These are phyloP conservation scores for Zelleria hepariella DNA, from an alignment of 2,888 invertebrate species.

Conservation along the genomic window DNA sequence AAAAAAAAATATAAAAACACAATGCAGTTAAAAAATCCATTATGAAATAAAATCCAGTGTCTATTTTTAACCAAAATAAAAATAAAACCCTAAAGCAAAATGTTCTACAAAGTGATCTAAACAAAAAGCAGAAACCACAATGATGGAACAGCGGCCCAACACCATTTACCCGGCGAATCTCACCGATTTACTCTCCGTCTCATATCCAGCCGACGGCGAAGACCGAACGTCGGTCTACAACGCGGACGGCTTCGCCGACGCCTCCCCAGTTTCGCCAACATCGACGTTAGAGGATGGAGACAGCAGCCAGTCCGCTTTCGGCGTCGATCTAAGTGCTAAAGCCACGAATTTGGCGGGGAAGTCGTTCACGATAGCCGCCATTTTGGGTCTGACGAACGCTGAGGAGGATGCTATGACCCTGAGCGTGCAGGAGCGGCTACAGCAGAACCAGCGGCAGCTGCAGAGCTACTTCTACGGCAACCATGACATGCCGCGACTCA, in stretches of 20 bases:
- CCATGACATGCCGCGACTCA: slow-evolving; percentile 51
- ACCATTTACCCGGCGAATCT: slow-evolving; percentile 46
- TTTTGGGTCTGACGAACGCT: slow-evolving; percentile 79
- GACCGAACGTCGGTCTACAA: slow-evolving; percentile 32
- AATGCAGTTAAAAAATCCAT: background rate
- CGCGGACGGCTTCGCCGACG: slow-evolving; percentile 29
- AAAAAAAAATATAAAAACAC: background rate
- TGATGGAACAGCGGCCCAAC: slow-evolving; percentile 52
- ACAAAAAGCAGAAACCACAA: slow-evolving; percentile 18
- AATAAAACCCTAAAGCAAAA: slow-evolving; percentile 14
- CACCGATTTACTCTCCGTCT: slow-evolving; percentile 40
- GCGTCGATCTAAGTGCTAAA: slow-evolving; percentile 60
- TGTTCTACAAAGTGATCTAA: slow-evolving; percentile 2
- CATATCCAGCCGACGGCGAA: slow-evolving; percentile 43
- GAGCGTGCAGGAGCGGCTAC: slow-evolving; percentile 65
- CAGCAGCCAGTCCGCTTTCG: slow-evolving; percentile 48
- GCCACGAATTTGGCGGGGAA: slow-evolving; percentile 69
- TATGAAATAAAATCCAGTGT: background rate
- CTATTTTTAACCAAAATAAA: slow-evolving; percentile 19
- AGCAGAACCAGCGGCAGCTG: slow-evolving; percentile 53
- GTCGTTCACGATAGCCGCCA: slow-evolving; percentile 91
- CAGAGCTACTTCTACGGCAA: slow-evolving; percentile 56
- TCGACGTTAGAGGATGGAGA: slow-evolving; percentile 56
- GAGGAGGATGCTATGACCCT: slow-evolving; percentile 68
- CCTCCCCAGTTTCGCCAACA: slow-evolving; percentile 35